phyloP scores from a whole-genome alignment of 2,797 vertebrate species.

The Ctenopoma multispine region DNA sequence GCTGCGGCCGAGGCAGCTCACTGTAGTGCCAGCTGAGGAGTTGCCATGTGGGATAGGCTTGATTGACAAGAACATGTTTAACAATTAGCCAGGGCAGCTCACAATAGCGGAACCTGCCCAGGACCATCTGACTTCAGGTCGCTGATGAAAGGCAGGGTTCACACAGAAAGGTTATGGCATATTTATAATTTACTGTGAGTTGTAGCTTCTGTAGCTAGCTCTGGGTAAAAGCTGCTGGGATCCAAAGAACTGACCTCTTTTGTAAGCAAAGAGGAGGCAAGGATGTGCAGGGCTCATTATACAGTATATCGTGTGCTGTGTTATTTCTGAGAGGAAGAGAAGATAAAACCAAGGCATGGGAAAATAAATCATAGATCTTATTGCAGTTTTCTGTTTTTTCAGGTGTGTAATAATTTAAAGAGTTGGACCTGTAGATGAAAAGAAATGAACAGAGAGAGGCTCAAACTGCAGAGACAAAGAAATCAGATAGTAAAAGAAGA shows the following conservation, averaged over 20 bases:
- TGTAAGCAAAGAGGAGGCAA: constrained; percentile 26
- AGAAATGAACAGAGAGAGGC: constrained; percentile 24
- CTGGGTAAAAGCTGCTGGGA: constrained; percentile 33
- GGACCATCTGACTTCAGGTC: constrained; percentile 52
- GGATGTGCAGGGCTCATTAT: constrained; percentile 43
- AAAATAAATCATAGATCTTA: constrained; percentile 49
- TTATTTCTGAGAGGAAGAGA: constrained; percentile 30
- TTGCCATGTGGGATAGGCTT: constrained; percentile 69
- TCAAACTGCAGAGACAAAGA: constrained; percentile 19
- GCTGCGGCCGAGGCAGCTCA: constrained; percentile 51
- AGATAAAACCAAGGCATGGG: constrained; percentile 26
- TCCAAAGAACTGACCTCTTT: constrained; percentile 43
- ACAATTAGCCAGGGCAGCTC: constrained; percentile 76
- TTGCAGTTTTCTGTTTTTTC: constrained; percentile 41
- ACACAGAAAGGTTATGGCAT: constrained; percentile 61
- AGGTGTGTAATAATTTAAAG: constrained; percentile 48
- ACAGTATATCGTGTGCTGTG: constrained; percentile 9
- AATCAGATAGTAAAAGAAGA: constrained; percentile 18
- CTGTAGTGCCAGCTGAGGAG: constrained; percentile 59
- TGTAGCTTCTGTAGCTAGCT: constrained; percentile 30
- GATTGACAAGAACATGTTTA: constrained; percentile 83
- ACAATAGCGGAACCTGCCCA: constrained; percentile 53
- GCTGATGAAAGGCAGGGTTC: constrained; percentile 65
- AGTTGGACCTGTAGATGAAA: constrained; percentile 39
- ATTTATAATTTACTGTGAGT: constrained; percentile 69